These are phyloP conservation scores for Pterois miles DNA, from an alignment of 2,797 vertebrate genomes.

Conservation along the genomic window DNA sequence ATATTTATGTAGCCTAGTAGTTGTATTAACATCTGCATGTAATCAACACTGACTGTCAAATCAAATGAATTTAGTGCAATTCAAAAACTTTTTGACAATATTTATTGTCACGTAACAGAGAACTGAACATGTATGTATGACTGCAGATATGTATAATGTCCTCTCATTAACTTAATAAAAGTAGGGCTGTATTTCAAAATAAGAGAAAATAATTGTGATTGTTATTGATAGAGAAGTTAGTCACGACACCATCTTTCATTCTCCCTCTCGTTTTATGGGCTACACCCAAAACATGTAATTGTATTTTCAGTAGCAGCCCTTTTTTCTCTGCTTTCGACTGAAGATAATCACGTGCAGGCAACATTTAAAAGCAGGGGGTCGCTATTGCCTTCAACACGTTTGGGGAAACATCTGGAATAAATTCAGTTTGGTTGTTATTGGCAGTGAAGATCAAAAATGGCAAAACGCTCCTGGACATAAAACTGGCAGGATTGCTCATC, in stretches of 20 bases:
- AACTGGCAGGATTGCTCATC: conserved; percentile 7
- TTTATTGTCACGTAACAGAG: too few species aligned
- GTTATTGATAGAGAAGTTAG: neutral
- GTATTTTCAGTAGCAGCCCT: neutral
- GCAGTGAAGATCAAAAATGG: conserved; percentile 6
- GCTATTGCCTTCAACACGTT: conserved; percentile 1
- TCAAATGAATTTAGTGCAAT: too few species aligned
- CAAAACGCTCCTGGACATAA: neutral
- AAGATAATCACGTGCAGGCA: neutral
- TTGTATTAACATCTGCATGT: too few species aligned
- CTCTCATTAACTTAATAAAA: too few species aligned
- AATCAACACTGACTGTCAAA: too few species aligned
- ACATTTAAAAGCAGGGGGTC: conserved; percentile 1
- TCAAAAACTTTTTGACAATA: too few species aligned
- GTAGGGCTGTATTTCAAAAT: too few species aligned
- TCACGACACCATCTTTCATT: neutral
- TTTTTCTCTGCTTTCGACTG: neutral
- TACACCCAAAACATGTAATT: neutral
- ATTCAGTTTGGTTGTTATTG: conserved; percentile 26
- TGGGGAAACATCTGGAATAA: neutral
- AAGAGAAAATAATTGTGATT: too few species aligned
- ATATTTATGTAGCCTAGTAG: too few species aligned
- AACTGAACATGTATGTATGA: too few species aligned
- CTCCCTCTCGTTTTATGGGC: neutral
- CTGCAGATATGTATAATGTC: too few species aligned